Conservation (phyloP, 2,888 invertebrate species). For the Mycogona germanica region DNA sequence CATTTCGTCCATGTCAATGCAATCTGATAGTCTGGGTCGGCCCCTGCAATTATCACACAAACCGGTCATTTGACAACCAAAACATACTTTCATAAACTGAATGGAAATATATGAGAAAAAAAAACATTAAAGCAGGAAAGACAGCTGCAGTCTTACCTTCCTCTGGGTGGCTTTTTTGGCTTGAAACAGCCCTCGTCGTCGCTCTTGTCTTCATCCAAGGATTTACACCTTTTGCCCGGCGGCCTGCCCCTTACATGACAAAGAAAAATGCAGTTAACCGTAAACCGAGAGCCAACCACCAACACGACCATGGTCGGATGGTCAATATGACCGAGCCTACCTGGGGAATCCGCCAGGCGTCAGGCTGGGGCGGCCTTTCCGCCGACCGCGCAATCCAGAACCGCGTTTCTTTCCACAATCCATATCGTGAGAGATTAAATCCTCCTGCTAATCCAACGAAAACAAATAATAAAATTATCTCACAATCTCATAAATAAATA, state of each 20-base stretch:
- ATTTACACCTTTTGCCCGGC: not conserved
- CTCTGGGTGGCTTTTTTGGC: not conserved
- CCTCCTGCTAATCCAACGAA: too few relatives aligned
- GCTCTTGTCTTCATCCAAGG: slow-evolving; percentile 1
- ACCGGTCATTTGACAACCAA: not conserved
- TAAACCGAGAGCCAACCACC: not conserved
- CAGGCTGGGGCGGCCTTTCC: slow-evolving; percentile 3
- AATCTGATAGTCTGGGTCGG: slow-evolving; percentile 11
- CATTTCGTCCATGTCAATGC: slow-evolving; percentile 1
- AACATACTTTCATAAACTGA: not conserved
- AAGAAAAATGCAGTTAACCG: not conserved
- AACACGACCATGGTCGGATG: not conserved
- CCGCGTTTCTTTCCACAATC: slow-evolving; percentile 5
- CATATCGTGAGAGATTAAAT: too few relatives aligned
- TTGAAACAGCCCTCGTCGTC: not conserved
- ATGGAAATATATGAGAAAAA: not conserved
- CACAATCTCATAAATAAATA: too few relatives aligned
- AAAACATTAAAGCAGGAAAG: not conserved
- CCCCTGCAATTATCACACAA: slow-evolving; percentile 1
- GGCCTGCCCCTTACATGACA: slow-evolving; percentile 9
- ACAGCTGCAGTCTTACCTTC: too few relatives aligned
- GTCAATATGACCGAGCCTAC: not conserved
- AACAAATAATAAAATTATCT: too few relatives aligned
- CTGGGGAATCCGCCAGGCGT: slow-evolving; percentile 6
- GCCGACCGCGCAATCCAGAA: slow-evolving; percentile 7